Base-by-base conservation (phyloP, 1,140 invertebrate genomes). In the Calliopsis andreniformis region DNA sequence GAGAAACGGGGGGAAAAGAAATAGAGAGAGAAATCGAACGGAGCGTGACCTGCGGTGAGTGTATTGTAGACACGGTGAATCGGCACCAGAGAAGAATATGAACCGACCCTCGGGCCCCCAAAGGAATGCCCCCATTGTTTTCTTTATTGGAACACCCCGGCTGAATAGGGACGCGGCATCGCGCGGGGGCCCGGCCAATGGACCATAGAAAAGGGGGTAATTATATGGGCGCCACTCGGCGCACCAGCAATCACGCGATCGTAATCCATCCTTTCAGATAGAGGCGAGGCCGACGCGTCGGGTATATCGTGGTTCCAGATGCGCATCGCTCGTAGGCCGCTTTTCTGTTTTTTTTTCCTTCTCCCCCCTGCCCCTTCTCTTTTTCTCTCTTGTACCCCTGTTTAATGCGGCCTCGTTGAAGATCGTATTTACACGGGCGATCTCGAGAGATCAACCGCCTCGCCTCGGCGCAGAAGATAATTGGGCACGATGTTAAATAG, bases 41-140 rank as follows among this genome's bases (percentile, higher is more conserved):
- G 84, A 91, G 89, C 91, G 89, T 91, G 89, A 91, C 87, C 87
- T 78, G 83, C 79, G 87, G 86, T 73, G 67, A 80, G 71, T 51
- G 72, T 76, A 84, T 84, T 80, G 79, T 67, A 53, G 68, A 80
- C 81, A 77, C 88, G 72, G 85, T 88, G 89, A 90, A 89, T 91
- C 86, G 89, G 85, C 86, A 87, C 82, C 86, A 39, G 35, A 86
- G 84, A 82, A 78, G 75, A 77, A 71, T 69, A 62, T 61, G 56
- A 53, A 71, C 67, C 42, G 62, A 45, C 49, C 47, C 61, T 25
- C 12, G 12, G 30, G 18, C 8, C 30, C 51, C 71, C 76, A 75
- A n/a, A 82, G 85, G 78, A 82, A 85, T 82, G 73, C 86, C 61
- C 61, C 62, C 79, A 88, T 86, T 88, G 86, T 88, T 88, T 88